Percentiles rank a stretch among this genome's conserved stretches.
These are phyloP conservation scores for Sinelater perroti DNA, from an alignment of 2,888 invertebrate genomes.

Conservation along the genomic window DNA sequence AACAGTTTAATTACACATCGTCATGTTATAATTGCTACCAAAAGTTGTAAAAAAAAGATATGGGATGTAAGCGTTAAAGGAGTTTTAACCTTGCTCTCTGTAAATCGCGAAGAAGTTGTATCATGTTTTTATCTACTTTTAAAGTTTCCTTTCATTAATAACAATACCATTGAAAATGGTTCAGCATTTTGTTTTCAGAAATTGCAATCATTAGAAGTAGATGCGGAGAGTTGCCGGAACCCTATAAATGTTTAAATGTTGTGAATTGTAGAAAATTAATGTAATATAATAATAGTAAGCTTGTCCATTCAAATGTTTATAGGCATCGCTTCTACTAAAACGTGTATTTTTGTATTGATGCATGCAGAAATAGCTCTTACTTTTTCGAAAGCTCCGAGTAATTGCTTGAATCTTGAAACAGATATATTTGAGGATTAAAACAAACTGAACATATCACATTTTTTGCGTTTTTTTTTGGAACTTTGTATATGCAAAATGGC, in stretches of 20 bases:
- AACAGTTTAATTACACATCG: constrained; percentile 16
- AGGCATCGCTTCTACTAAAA: constrained; percentile 20
- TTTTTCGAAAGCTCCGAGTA: constrained; percentile 24
- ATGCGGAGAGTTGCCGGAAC: background rate
- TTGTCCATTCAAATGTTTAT: constrained; percentile 11
- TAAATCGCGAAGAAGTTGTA: constrained; percentile 26
- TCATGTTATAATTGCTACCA: constrained; percentile 23
- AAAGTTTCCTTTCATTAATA: constrained; percentile 21
- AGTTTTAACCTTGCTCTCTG: constrained; percentile 15
- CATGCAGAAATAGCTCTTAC: constrained; percentile 32
- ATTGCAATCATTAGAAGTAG: constrained; percentile 2
- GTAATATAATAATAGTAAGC: background rate
- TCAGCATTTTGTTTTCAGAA: constrained; percentile 13
- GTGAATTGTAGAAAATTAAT: constrained; percentile 6
- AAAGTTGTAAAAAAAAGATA: constrained; percentile 7
- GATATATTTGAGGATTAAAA: constrained; percentile 34
- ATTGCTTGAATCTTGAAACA: constrained; percentile 16
- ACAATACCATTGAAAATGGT: constrained; percentile 32
- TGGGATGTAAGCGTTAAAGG: background rate
- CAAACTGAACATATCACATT: constrained; percentile 41
- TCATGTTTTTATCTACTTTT: constrained; percentile 26
- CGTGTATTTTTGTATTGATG: constrained; percentile 38
- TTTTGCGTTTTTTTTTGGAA: constrained; percentile 39
- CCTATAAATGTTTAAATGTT: constrained; percentile 18
- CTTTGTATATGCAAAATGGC: constrained; percentile 30